Percentiles rank a stretch among this genome's conserved stretches.
These are phyloP conservation scores for Chrysaora quinquecirrha DNA, from an alignment of 30 jellyfish, hydroid and myxozoan species.

Conservation along the genomic window DNA sequence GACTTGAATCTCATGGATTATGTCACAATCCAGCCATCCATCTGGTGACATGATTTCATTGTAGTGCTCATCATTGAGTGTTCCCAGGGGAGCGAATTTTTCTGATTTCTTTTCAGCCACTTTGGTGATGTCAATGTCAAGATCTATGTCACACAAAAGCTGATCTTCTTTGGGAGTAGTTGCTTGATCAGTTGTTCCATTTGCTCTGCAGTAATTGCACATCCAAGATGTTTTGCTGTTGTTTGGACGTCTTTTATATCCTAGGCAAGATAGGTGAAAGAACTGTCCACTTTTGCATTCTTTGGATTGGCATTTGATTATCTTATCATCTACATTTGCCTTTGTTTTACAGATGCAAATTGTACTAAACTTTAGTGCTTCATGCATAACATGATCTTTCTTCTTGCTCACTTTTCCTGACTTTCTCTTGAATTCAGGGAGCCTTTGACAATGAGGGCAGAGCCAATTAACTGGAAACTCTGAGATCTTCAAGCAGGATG, in stretches of 20 bases:
- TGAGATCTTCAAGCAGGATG: constrained; percentile 40
- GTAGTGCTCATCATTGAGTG: constrained; percentile 22
- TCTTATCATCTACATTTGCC: constrained; percentile 45
- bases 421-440: constrained; percentile 15
- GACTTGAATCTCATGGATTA: constrained; percentile 26
- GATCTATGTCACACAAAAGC: constrained; percentile 14
- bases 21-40: constrained; percentile 54
- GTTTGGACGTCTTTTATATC: constrained; percentile 65
- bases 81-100: constrained; percentile 30
- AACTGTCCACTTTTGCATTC: constrained; percentile 54
- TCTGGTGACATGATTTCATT: constrained; percentile 13
- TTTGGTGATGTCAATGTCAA: constrained; percentile 14
- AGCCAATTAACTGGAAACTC: constrained; percentile 35
- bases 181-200: constrained; percentile 25
- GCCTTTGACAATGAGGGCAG: constrained; percentile 34
- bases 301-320: constrained; percentile 48
- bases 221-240: constrained; percentile 48
- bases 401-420: constrained; percentile 8
- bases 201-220: constrained; percentile 45
- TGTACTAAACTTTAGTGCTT: constrained; percentile 36
- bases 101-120: constrained; percentile 42
- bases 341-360: constrained; percentile 59
- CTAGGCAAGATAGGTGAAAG: constrained; percentile 65
- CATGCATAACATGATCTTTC: constrained; percentile 18
- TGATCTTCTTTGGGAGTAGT: constrained; percentile 21